Evolutionary conservation across 2,888 invertebrate species (phyloP).

Genomic region (Ophion slaviceki): DNA sequence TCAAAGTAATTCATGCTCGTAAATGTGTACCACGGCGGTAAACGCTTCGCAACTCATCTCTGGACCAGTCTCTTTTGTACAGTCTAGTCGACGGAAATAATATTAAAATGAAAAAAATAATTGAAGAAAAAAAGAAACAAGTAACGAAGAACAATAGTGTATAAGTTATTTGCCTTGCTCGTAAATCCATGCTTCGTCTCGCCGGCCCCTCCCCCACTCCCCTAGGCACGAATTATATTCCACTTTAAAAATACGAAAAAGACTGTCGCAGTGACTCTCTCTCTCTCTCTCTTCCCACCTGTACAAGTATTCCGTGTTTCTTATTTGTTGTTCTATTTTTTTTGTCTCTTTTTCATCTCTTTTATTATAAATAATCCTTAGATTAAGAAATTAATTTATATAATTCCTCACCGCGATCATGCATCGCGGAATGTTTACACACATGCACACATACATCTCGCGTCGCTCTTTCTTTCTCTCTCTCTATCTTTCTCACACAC

Average conservation of each 20-base stretch:
- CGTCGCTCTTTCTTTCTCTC: slow-evolving; percentile 1
- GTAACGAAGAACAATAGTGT: slow-evolving; percentile 58
- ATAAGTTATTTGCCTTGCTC: slow-evolving; percentile 63
- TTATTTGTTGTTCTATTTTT: slow-evolving; percentile 53
- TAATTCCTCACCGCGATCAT: slow-evolving; percentile 59
- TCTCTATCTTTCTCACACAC: slow-evolving; percentile 9
- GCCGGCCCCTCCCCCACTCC: slow-evolving; percentile 33
- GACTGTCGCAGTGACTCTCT: slow-evolving; percentile 70
- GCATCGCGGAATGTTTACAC: slow-evolving; percentile 63
- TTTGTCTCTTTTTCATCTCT: slow-evolving; percentile 29
- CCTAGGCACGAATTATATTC: slow-evolving; percentile 64
- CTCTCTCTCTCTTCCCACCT: slow-evolving; percentile 69
- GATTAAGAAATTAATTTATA: slow-evolving; percentile 75
- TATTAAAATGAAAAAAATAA: slow-evolving; percentile 27
- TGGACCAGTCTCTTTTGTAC: slow-evolving; percentile 60
- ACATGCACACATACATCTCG: slow-evolving; percentile 18
- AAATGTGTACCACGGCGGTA: slow-evolving; percentile 21
- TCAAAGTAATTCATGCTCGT: slow-evolving; percentile 9
- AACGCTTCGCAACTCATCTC: slow-evolving; percentile 28
- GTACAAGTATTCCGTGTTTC: slow-evolving; percentile 73
- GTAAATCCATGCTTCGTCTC: slow-evolving; percentile 54
- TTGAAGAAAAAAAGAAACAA: slow-evolving; percentile 28
- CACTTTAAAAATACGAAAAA: slow-evolving; percentile 66
- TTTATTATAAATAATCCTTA: slow-evolving; percentile 78
- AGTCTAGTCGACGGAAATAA: slow-evolving; percentile 56